Evolutionary conservation across 2,888 invertebrate genomes (phyloP).

Genomic region (Cantharis nigra): DNA sequence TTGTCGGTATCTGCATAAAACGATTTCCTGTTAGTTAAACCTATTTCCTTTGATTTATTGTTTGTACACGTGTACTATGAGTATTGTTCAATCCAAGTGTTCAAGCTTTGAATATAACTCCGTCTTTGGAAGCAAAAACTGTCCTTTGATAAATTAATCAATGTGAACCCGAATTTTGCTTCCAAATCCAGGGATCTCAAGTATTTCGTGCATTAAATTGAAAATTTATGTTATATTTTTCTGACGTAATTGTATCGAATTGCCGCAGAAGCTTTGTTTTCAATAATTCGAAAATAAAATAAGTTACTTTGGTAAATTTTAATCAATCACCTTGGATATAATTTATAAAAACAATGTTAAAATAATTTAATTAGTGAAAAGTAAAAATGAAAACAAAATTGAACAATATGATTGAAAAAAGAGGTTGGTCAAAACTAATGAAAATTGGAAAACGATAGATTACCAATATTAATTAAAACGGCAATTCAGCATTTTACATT

Average conservation of each 20-base stretch:
- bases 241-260: background rate
- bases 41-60: slow-evolving; percentile 37
- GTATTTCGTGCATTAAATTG: background rate
- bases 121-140: background rate
- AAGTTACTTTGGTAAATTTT: background rate
- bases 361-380: background rate
- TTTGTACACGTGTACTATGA: background rate
- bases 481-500: too few relatives aligned
- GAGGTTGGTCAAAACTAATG: too few relatives aligned
- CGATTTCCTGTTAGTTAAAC: slow-evolving; percentile 37
- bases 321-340: background rate
- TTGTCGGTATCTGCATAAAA: slow-evolving; percentile 82
- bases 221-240: background rate
- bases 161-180: background rate
- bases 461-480: too few relatives aligned
- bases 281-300: background rate
- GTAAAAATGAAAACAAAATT: too few relatives aligned
- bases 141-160: background rate
- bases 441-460: background rate
- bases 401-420: too few relatives aligned
- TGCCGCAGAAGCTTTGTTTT: background rate
- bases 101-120: background rate
- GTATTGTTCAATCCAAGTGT: background rate
- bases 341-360: background rate
- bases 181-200: background rate